Evolutionary conservation across 2,888 invertebrate species (phyloP).

Genomic region (Fissipunctia ypsillon): DNA sequence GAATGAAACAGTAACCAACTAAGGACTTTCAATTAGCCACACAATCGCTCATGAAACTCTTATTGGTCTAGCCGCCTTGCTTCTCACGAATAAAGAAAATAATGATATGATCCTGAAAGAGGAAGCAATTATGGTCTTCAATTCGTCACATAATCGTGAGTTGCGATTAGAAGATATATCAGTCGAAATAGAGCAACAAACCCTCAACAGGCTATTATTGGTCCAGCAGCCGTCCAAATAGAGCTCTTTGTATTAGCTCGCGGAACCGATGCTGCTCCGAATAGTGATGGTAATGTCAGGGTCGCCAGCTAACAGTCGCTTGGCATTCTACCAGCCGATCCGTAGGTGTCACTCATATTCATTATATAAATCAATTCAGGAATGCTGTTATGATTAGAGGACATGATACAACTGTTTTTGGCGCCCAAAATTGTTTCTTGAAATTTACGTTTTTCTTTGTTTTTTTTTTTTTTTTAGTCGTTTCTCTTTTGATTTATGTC

Average conservation of each 20-base stretch:
- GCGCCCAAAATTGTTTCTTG: neutral
- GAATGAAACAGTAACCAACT: neutral
- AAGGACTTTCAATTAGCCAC: constrained; percentile 1
- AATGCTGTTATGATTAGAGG: constrained; percentile 72
- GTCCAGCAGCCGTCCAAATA: constrained; percentile 41
- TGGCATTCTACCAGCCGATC: constrained; percentile 75
- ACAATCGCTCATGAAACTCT: too few species aligned
- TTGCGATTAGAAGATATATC: neutral
- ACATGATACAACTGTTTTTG: constrained; percentile 23
- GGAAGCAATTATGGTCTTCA: neutral
- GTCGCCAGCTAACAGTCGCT: constrained; percentile 75
- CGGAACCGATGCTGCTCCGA: constrained; percentile 70
- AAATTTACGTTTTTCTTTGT: neutral
- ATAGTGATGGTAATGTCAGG: constrained; percentile 78
- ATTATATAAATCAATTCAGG: constrained; percentile 68
- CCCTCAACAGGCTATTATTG: constrained; percentile 19
- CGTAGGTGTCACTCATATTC: constrained; percentile 72
- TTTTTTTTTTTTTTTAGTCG: too few species aligned
- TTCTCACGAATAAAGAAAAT: too few species aligned
- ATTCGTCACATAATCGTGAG: constrained; percentile 29
- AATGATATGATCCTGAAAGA: too few species aligned
- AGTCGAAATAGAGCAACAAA: constrained; percentile 24
- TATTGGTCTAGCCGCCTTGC: too few species aligned
- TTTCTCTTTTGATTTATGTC: constrained; percentile 4
- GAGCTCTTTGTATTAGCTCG: constrained; percentile 69